Conservation (phyloP, 2,113 vertebrate genomes). For the Bungarus multicinctus region DNA sequence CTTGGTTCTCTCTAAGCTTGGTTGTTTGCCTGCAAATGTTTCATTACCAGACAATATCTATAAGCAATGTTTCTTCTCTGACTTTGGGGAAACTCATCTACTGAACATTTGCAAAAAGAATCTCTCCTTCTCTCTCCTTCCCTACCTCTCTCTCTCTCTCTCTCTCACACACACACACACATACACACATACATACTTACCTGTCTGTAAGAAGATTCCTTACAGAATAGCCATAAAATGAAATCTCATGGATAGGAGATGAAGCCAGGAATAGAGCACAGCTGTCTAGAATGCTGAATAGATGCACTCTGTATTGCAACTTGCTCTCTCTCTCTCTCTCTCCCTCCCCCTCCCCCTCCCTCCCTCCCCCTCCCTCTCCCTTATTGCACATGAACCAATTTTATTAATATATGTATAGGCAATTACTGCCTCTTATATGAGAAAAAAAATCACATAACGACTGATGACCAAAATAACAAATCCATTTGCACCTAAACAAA, state of each 20-base stretch:
- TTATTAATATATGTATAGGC: not conserved
- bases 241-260: too few relatives aligned
- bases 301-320: not conserved
- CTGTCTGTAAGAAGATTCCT: not conserved
- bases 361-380: not conserved
- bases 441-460: not conserved
- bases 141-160: too few relatives aligned
- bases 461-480: not conserved
- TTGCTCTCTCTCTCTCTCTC: not conserved
- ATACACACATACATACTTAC: not conserved
- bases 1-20: not conserved
- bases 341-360: too few relatives aligned
- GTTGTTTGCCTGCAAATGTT: not conserved
- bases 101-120: not conserved
- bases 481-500: conserved; percentile 8
- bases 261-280: not conserved
- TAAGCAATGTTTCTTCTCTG: not conserved
- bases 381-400: not conserved
- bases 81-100: not conserved
- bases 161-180: not conserved
- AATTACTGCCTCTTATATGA: not conserved
- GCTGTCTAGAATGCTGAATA: not conserved
- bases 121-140: too few relatives aligned
- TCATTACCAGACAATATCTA: not conserved
- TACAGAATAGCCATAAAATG: not conserved